Evolutionary conservation across 1,140 invertebrate genomes (phyloP), one percentile per base, ranked within the genome.

Genomic region (Drosophila athabasca): DNA sequence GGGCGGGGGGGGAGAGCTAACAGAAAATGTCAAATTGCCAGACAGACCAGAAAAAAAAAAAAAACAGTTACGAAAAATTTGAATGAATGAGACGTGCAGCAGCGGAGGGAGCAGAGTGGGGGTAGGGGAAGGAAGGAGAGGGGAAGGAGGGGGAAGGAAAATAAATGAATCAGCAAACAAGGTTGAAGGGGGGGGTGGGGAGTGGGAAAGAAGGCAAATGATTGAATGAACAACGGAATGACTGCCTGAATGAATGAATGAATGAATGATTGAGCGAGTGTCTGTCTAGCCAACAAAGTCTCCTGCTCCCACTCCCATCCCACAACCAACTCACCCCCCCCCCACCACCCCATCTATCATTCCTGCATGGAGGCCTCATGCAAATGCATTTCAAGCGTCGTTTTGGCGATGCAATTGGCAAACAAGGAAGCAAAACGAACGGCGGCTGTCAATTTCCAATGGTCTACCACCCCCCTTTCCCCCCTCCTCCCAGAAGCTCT

Each of bases 21-120:
- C 79, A 74, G 69, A 82, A 39, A 78, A 82, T 82, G 79, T 82
- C 79, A 82, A 83, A 83, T 82, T 83, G 79, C 75, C 69, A 79
- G 74, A 76, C 79, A 79, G 52, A 75, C 35, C 66, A 50, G 53
- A 15, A 61, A 26, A 29, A 75, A 50, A 67, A 15, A 61, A 45
- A 29, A 65, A 64, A 78, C 68, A 59, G 79, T 78, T 83, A 78
- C 62, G 35, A 39, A 69, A 81, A 77, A 73, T 82, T 81, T 82
- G 78, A 80, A 80, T 80, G 78, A 48, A 68, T 73, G 65, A 69
- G 35, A 39, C 35, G 35, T 11, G 11, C 35, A 39, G 35, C 11
- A 13, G 35, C 35, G 2, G 35, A 3, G 1, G 2, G 29, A 8
- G 7, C 6, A 31, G 31, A 19, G 44, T 7, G 15, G 35, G 6